phyloP scores from a whole-genome alignment of 1,140 invertebrate genomes.

The Ditylenchus dipsaci region DNA sequence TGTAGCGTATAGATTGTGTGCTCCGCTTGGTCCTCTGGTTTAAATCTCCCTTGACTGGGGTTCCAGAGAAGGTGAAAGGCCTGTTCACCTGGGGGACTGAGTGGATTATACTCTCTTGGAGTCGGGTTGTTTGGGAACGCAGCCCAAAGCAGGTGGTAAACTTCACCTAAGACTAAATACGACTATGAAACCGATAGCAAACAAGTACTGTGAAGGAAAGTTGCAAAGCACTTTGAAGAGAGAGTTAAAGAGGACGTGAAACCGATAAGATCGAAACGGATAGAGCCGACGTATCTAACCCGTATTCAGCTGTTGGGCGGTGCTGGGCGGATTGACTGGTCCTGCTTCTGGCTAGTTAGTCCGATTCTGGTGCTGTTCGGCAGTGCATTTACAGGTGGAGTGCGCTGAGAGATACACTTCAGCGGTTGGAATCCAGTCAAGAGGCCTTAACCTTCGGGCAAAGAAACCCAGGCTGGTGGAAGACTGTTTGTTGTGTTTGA shows the following conservation, averaged over 20 bases:
- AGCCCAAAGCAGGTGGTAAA: slow-evolving; percentile 77
- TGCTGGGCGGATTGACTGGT: background rate
- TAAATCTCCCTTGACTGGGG: slow-evolving; percentile 61
- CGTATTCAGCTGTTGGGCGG: slow-evolving; percentile 27
- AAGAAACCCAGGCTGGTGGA: slow-evolving; percentile 27
- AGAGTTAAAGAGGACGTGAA: slow-evolving; percentile 80
- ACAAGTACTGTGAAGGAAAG: slow-evolving; percentile 86
- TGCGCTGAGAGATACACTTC: slow-evolving; percentile 14
- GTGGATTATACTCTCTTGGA: slow-evolving; percentile 83
- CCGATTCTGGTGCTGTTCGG: slow-evolving; percentile 24
- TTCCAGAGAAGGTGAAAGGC: slow-evolving; percentile 71
- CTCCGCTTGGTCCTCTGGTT: slow-evolving; percentile 44
- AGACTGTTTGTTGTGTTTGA: slow-evolving; percentile 5
- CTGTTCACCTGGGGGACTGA: slow-evolving; percentile 62
- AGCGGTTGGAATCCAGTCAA: slow-evolving; percentile 7
- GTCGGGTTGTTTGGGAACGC: slow-evolving; percentile 79
- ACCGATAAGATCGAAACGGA: slow-evolving; percentile 70
- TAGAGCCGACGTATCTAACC: slow-evolving; percentile 53
- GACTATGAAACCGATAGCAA: slow-evolving; percentile 76
- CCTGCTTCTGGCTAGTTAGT: slow-evolving; percentile 13
- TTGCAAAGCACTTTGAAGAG: slow-evolving; percentile 83
- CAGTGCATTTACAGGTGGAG: slow-evolving; percentile 26
- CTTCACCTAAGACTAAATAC: slow-evolving; percentile 82
- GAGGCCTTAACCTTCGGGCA: slow-evolving; percentile 18
- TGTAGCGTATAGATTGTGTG: slow-evolving; percentile 68